Conservation (phyloP, 2,797 vertebrate genomes). For the Lacerta bilineata region DNA sequence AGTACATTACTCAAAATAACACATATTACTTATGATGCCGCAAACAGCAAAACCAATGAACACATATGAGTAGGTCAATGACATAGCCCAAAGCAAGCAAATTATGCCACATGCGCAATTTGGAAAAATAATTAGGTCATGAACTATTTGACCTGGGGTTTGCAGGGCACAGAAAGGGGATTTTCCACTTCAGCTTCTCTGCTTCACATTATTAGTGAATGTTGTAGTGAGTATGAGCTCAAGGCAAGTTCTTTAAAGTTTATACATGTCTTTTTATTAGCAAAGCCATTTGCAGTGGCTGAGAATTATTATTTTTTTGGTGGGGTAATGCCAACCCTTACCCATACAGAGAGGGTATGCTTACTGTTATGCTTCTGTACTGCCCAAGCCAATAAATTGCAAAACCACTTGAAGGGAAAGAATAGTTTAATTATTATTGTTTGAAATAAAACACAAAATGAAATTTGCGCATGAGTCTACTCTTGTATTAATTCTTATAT, state of each 20-base stretch:
- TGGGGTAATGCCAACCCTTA: too few relatives aligned
- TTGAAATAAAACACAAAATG: not conserved
- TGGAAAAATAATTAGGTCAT: slow-evolving; percentile 24
- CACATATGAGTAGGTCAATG: not conserved
- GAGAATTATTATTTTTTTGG: not conserved
- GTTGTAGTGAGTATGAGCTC: not conserved
- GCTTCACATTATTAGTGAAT: slow-evolving; percentile 3
- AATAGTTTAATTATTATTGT: not conserved
- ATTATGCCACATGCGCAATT: not conserved
- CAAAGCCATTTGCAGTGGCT: not conserved
- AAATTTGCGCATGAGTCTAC: too few relatives aligned
- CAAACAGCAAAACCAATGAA: slow-evolving; percentile 21
- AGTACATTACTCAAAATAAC: slow-evolving; percentile 12
- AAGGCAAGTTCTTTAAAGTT: not conserved
- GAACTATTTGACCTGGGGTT: not conserved
- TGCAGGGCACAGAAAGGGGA: too few relatives aligned
- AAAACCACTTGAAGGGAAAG: not conserved
- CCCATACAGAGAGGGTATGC: not conserved
- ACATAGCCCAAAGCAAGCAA: slow-evolving; percentile 16
- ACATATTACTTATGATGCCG: not conserved
- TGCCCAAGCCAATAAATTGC: not conserved
- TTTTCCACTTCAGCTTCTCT: not conserved
- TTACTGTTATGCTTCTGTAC: not conserved
- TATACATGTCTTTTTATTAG: not conserved
- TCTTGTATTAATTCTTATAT: too few relatives aligned